A percentile compares a stretch with the other conserved stretches of the same genome.
Conservation (phyloP, 2,888 invertebrate species). For the Agriotes lineatus region DNA sequence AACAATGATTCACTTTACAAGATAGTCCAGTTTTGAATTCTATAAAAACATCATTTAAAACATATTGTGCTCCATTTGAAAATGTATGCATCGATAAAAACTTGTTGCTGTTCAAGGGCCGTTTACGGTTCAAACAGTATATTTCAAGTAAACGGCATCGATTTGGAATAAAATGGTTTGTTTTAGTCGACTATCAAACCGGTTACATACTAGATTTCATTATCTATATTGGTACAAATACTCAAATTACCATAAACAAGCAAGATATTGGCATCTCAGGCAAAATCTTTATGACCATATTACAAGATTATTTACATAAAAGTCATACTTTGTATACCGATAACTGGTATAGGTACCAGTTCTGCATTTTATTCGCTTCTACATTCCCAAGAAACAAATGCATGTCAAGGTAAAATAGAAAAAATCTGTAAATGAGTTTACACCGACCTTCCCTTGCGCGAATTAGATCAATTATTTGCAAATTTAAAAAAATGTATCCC, state of each 20-base stretch:
- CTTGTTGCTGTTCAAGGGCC: slow-evolving; percentile 41
- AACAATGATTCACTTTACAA: neutral
- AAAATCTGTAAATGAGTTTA: too few relatives aligned
- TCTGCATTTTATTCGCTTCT: too few relatives aligned
- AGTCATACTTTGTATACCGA: too few relatives aligned
- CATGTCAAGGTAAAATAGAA: too few relatives aligned
- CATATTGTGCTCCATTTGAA: slow-evolving; percentile 37
- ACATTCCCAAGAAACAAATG: too few relatives aligned
- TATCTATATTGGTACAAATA: slow-evolving; percentile 46
- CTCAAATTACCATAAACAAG: slow-evolving; percentile 3
- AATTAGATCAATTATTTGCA: too few relatives aligned
- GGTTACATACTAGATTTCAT: slow-evolving; percentile 49
- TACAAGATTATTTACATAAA: too few relatives aligned
- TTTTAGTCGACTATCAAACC: slow-evolving; percentile 51
- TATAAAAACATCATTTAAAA: slow-evolving; percentile 23
- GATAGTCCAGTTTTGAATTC: neutral
- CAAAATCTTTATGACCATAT: too few relatives aligned
- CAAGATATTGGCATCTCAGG: too few relatives aligned
- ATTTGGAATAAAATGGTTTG: slow-evolving; percentile 49
- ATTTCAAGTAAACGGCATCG: slow-evolving; percentile 44
- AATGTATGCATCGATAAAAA: slow-evolving; percentile 47
- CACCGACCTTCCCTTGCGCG: too few relatives aligned
- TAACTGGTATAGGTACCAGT: too few relatives aligned
- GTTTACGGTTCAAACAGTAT: slow-evolving; percentile 43
- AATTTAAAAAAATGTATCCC: too few relatives aligned